Evolutionary conservation across 1,140 invertebrate genomes (phyloP), one percentile per base, ranked within the genome.

Genomic region (Atopsyche davidsoni): DNA sequence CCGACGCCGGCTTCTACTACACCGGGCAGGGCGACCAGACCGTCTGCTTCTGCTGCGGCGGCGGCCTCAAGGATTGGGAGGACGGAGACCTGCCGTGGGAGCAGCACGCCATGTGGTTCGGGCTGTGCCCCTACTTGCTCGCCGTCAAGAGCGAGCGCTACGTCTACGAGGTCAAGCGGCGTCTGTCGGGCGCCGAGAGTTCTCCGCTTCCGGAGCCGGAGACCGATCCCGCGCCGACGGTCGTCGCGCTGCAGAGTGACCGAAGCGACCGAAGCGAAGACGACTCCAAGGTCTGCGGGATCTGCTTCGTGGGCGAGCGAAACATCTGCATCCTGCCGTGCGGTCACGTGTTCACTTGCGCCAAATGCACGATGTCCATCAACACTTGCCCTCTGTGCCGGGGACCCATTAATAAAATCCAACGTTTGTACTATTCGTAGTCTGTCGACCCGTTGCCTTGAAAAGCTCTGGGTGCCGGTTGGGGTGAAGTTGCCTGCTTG

Each of bases 1-100:
- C 87, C 28, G 82, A 86, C 53, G 89, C 91, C 48, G 92, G 92
- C 18, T 95, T 95, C 66, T 95, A 82, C 66, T 95, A 93, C 59
- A 85, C 84, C n/a, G 89, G 89, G 59, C 78, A 80, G 35, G 82
- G 82, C 7, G 90, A 94, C 68, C 82, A 88, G 59, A 89, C 89
- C 0, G 75, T 86, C 16, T 95, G 92, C 60, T 93, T 87, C 62
- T 82, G 85, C 59, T 95, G 92, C 62, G 87, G 86, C 40, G 86
- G 87, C 14, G 88, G 87, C 1, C 69, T 94, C 1, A 89, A 88
- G 62, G 86, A 89, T 60, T 95, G 92, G 92, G 85, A 88, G 64
- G 78, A 79, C 17, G 76, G 80, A 41, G 90, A 94, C 70, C 79
- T 89, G 54, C 89, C 89, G 1, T 92, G 89, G 89, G 80, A 83